A percentile compares a stretch with the other conserved stretches of the same genome.
Conservation (phyloP, 1,140 invertebrate species). For the Pogonomyrmex barbatus region DNA sequence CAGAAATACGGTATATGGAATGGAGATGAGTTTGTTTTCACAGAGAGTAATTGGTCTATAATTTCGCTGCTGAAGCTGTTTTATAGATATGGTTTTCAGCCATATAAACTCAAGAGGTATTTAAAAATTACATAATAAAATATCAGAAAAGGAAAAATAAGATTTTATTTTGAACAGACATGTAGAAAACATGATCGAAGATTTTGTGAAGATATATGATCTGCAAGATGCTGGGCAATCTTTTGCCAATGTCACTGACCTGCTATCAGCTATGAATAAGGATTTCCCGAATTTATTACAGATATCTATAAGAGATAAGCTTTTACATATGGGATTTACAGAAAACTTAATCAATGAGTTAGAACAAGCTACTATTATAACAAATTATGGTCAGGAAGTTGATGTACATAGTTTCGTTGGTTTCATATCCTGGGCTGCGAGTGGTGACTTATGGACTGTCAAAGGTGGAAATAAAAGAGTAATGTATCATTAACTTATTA, state of each 20-base stretch:
- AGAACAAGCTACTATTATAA: constrained; percentile 86
- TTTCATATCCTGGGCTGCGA: constrained; percentile 87
- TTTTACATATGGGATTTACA: constrained; percentile 84
- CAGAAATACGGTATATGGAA: constrained; percentile 86
- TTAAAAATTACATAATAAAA: constrained; percentile 52
- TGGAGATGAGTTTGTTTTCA: constrained; percentile 86
- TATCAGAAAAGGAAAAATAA: constrained; percentile 3
- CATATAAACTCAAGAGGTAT: constrained; percentile 84
- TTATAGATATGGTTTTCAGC: constrained; percentile 87
- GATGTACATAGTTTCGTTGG: constrained; percentile 88
- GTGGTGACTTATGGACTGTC: constrained; percentile 87
- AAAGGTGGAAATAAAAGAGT: constrained; percentile 89
- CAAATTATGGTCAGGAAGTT: constrained; percentile 89
- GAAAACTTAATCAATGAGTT: constrained; percentile 87
- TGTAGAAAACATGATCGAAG: constrained; percentile 76
- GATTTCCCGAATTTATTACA: constrained; percentile 86
- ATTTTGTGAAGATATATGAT: constrained; percentile 87
- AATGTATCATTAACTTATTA: constrained; percentile 71
- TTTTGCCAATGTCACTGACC: constrained; percentile 86
- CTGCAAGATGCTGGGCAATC: constrained; percentile 86
- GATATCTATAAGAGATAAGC: constrained; percentile 81
- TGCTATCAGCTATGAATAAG: constrained; percentile 87
- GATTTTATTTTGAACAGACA: constrained; percentile 69
- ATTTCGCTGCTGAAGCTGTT: constrained; percentile 86
- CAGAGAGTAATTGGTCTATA: constrained; percentile 85